These are phyloP conservation scores for Copidosoma aretas DNA, from an alignment of 2,888 invertebrate genomes.

Conservation along the genomic window DNA sequence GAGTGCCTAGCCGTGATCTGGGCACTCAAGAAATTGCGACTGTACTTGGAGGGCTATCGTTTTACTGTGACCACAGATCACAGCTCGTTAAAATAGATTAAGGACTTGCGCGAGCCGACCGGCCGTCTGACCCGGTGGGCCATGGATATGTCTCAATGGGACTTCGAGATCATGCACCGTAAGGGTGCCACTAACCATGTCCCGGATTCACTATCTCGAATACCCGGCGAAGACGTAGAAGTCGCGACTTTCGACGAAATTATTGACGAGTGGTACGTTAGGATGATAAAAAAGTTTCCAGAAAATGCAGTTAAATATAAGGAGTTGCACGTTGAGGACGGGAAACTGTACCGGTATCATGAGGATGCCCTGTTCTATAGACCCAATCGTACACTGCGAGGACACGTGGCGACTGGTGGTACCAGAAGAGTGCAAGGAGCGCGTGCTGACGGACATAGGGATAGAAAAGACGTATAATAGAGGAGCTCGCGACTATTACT, in stretches of 20 bases:
- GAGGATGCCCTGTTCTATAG: too few species aligned
- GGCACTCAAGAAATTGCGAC: neutral
- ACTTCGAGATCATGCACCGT: too few species aligned
- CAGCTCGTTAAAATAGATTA: neutral
- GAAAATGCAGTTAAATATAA: neutral
- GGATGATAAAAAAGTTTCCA: neutral
- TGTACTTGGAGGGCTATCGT: neutral
- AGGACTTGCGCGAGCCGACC: neutral
- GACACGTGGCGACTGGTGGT: neutral
- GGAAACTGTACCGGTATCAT: neutral
- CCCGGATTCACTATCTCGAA: too few species aligned
- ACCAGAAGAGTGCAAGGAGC: neutral
- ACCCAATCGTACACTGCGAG: too few species aligned
- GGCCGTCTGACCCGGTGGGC: too few species aligned
- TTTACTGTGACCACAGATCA: too few species aligned
- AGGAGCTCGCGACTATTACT: neutral
- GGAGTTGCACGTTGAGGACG: neutral
- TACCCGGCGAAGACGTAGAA: neutral
- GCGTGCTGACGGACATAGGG: neutral
- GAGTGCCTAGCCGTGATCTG: neutral
- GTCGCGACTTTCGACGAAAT: neutral
- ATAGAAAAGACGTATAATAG: neutral
- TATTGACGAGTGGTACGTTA: neutral
- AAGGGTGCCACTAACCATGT: too few species aligned
- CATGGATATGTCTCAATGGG: too few species aligned